phyloP scores from a whole-genome alignment of 1,140 invertebrate genomes.

The Bilobella aurantiaca region DNA sequence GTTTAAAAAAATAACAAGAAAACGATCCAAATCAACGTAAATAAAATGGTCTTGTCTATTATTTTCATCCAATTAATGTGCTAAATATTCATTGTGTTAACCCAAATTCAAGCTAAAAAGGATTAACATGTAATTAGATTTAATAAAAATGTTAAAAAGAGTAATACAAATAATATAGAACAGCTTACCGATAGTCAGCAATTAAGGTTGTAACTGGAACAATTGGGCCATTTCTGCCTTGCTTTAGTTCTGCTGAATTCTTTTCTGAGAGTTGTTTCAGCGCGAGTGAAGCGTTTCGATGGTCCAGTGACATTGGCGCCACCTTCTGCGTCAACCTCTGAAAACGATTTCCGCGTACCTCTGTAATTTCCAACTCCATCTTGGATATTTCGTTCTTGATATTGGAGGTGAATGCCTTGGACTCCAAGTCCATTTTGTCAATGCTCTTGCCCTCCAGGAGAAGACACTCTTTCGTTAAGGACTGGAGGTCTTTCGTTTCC shows the following conservation, averaged over 20 bases:
- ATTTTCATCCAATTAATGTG: too few species aligned
- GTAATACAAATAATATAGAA: neutral
- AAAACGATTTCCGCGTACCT: neutral
- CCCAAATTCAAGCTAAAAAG: too few species aligned
- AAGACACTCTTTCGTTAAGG: neutral
- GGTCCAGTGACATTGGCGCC: neutral
- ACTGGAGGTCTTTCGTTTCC: neutral
- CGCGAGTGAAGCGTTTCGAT: constrained; percentile 25
- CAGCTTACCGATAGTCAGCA: constrained; percentile 58
- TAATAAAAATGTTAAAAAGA: neutral
- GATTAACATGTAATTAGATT: neutral
- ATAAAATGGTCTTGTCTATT: too few species aligned
- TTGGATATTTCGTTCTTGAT: neutral
- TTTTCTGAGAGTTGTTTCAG: constrained; percentile 27
- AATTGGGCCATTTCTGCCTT: constrained; percentile 60
- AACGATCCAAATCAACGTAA: too few species aligned
- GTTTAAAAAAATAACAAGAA: neutral
- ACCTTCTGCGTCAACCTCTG: neutral
- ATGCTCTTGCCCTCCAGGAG: neutral
- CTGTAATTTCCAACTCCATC: constrained; percentile 7
- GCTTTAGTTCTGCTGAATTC: constrained; percentile 38
- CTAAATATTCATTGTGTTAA: too few species aligned
- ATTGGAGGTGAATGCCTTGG: neutral
- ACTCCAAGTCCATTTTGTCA: neutral
- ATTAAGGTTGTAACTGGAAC: constrained; percentile 71